A percentile compares a stretch with the other conserved stretches of the same genome.
phyloP scores from a whole-genome alignment of 2,888 invertebrate genomes.

The Thymelicus acteon region DNA sequence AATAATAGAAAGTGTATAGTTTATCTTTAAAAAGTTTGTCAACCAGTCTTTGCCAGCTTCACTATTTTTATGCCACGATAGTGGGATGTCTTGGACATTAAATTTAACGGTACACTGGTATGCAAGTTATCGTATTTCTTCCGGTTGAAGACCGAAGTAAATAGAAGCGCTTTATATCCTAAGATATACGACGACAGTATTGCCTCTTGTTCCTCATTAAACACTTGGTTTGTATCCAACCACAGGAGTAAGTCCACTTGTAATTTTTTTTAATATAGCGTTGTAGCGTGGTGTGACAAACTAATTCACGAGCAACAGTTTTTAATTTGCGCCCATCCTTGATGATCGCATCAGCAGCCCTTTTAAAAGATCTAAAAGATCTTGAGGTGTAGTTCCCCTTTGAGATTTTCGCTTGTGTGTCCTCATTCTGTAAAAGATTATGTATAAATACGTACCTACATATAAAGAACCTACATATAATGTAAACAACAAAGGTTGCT shows the following conservation, averaged over 20 bases:
- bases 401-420: constrained; percentile 14
- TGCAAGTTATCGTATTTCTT: not conserved
- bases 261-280: not conserved
- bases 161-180: not conserved
- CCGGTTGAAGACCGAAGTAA: not conserved
- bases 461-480: too few relatives aligned
- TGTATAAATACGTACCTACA: too few relatives aligned
- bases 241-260: not conserved
- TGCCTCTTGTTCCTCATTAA: not conserved
- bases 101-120: not conserved
- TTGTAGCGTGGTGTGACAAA: constrained; percentile 10
- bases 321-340: constrained; percentile 13
- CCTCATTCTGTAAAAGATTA: constrained; percentile 7
- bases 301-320: constrained; percentile 15
- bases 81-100: constrained; percentile 28
- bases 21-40: constrained; percentile 15
- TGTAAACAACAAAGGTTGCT: not conserved
- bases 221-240: not conserved
- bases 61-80: constrained; percentile 33
- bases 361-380: constrained; percentile 10
- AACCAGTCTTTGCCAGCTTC: constrained; percentile 37
- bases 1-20: constrained; percentile 35
- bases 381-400: constrained; percentile 8
- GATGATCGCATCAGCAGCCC: constrained; percentile 12
- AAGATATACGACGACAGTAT: not conserved